A percentile compares a stretch with the other conserved stretches of the same genome.
These are phyloP conservation scores for Drosophila sechellia DNA, from an alignment of 1,140 invertebrate species.

Conservation along the genomic window DNA sequence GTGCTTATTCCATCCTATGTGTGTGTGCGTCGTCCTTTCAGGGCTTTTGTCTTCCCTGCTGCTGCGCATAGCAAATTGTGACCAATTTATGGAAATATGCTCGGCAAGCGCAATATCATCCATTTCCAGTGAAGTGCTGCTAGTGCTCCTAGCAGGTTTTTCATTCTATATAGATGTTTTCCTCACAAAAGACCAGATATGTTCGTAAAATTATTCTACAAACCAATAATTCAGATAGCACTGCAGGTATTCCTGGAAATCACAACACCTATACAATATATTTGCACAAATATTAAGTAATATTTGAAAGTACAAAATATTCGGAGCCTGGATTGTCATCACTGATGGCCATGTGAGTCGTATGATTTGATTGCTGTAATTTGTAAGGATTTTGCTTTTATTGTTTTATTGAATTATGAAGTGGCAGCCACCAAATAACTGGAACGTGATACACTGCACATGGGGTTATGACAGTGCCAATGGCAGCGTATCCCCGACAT, in stretches of 20 bases:
- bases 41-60: conserved; percentile 57
- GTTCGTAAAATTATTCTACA: too few species aligned
- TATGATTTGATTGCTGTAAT: conserved; percentile 82
- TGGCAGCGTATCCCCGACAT: conserved; percentile 28
- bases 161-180: too few species aligned
- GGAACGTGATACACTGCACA: conserved; percentile 68
- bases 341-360: conserved; percentile 13
- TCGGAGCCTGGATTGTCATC: background rate
- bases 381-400: conserved; percentile 81
- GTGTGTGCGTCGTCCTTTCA: conserved; percentile 26
- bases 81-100: conserved; percentile 81
- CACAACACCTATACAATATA: too few species aligned
- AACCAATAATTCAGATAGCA: too few species aligned
- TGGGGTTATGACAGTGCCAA: conserved; percentile 18
- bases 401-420: conserved; percentile 84
- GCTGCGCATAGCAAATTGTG: conserved; percentile 73
- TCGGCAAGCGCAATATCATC: conserved; percentile 5
- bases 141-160: background rate
- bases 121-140: background rate
- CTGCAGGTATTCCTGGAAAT: too few species aligned
- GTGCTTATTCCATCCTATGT: conserved; percentile 14
- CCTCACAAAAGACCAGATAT: too few species aligned
- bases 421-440: conserved; percentile 74
- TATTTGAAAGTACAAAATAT: background rate
- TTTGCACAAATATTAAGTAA: background rate